A percentile compares a stretch with the other conserved stretches of the same genome.
These are phyloP conservation scores for Aspidiotus destructor DNA, from an alignment of 2,888 invertebrate species.

Conservation along the genomic window DNA sequence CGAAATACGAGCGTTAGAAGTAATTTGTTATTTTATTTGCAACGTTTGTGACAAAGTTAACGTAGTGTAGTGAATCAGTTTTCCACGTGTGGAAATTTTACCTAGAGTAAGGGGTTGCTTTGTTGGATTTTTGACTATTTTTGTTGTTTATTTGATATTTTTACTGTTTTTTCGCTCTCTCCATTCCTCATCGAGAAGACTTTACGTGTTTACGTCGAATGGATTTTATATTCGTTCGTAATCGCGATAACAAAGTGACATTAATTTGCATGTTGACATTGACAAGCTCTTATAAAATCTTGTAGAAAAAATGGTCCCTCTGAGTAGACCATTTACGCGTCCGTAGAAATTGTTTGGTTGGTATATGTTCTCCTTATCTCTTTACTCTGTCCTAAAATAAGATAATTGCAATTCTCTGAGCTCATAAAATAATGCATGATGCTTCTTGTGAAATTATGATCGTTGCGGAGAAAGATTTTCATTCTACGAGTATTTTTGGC, in stretches of 20 bases:
- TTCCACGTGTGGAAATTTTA: background rate
- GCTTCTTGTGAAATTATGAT: too few species aligned
- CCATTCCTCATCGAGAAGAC: too few species aligned
- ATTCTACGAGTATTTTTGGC: too few species aligned
- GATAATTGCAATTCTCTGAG: too few species aligned
- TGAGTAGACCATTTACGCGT: too few species aligned
- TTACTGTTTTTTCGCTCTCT: background rate
- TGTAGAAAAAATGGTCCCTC: too few species aligned
- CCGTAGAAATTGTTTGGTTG: too few species aligned
- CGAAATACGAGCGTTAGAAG: constrained; percentile 29
- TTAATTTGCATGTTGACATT: background rate
- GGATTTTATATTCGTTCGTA: background rate
- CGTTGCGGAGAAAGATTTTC: too few species aligned
- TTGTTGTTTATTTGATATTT: background rate
- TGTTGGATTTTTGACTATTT: background rate
- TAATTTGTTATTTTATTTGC: constrained; percentile 32
- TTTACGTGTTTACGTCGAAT: background rate
- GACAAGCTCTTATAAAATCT: too few species aligned
- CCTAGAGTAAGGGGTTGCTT: background rate
- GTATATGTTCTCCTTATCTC: too few species aligned
- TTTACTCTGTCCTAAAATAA: too few species aligned
- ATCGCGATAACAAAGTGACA: background rate
- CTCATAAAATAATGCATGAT: too few species aligned
- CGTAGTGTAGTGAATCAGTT: constrained; percentile 17
- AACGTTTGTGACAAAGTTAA: constrained; percentile 30